Evolutionary conservation across 2,888 invertebrate species (phyloP).

Genomic region (Heliconius hortense): DNA sequence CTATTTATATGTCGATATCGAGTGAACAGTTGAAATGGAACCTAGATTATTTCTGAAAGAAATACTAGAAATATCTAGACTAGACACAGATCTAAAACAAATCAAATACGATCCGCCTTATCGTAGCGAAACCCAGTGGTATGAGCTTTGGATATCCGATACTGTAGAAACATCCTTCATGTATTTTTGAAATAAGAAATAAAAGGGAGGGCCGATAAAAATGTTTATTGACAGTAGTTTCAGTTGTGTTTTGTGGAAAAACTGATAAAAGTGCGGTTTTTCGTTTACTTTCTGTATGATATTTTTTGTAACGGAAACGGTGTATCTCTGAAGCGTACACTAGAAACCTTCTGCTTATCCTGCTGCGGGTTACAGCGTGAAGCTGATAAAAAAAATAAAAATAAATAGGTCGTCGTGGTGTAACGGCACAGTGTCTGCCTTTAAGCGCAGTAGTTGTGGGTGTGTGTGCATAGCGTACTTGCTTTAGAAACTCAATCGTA

Average conservation of each 20-base stretch:
- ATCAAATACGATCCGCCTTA: conserved; percentile 14
- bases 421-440: neutral
- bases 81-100: conserved; percentile 9
- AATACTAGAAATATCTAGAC: conserved; percentile 15
- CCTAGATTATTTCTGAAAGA: conserved; percentile 1
- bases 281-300: neutral
- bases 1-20: neutral
- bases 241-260: neutral
- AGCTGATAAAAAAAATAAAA: too few species aligned
- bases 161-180: conserved; percentile 14
- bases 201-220: conserved; percentile 8
- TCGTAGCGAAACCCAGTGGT: conserved; percentile 4
- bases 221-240: conserved; percentile 7
- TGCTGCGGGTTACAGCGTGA: too few species aligned
- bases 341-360: too few species aligned
- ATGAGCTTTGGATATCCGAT: conserved; percentile 14
- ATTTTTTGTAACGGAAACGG: too few species aligned
- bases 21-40: neutral
- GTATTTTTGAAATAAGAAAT: conserved; percentile 22
- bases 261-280: neutral
- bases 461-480: too few species aligned
- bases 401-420: neutral
- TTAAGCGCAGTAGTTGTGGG: rapidly evolving
- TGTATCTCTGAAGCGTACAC: too few species aligned
- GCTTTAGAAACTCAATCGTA: too few species aligned